A percentile compares a stretch with the other conserved stretches of the same genome.
These are phyloP conservation scores for Ameiurus melas DNA, from an alignment of 2,113 vertebrate species.

Conservation along the genomic window DNA sequence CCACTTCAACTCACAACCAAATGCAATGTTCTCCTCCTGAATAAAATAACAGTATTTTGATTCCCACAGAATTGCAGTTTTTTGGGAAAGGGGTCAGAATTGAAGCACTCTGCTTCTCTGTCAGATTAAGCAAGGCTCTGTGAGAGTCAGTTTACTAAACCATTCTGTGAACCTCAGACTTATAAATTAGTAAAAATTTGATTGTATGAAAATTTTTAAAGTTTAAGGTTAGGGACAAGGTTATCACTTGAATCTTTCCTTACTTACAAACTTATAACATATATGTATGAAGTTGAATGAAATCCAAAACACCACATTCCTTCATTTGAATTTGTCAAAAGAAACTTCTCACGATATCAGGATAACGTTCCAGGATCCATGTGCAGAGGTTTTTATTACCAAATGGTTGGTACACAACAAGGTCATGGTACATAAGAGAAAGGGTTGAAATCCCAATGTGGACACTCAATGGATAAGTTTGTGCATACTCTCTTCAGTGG, in stretches of 20 bases:
- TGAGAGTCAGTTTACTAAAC: neutral
- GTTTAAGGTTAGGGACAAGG: neutral
- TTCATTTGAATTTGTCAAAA: neutral
- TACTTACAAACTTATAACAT: neutral
- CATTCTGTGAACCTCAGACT: neutral
- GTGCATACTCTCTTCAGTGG: neutral
- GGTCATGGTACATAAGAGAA: neutral
- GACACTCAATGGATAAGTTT: neutral
- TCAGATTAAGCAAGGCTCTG: neutral
- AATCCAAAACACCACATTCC: neutral
- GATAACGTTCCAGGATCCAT: neutral
- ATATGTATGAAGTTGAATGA: neutral
- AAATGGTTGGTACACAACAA: neutral
- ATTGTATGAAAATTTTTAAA: neutral
- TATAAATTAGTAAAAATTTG: neutral
- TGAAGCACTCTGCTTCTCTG: neutral
- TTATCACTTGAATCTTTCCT: neutral
- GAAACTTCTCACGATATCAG: neutral
- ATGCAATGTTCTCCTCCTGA: neutral
- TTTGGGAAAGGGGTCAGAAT: neutral
- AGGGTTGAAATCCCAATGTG: neutral
- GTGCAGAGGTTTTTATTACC: neutral
- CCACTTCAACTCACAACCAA: neutral
- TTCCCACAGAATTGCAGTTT: neutral
- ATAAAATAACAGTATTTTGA: neutral